Conservation (phyloP, 2,113 vertebrate genomes). For the Colistium nudipinnis region DNA sequence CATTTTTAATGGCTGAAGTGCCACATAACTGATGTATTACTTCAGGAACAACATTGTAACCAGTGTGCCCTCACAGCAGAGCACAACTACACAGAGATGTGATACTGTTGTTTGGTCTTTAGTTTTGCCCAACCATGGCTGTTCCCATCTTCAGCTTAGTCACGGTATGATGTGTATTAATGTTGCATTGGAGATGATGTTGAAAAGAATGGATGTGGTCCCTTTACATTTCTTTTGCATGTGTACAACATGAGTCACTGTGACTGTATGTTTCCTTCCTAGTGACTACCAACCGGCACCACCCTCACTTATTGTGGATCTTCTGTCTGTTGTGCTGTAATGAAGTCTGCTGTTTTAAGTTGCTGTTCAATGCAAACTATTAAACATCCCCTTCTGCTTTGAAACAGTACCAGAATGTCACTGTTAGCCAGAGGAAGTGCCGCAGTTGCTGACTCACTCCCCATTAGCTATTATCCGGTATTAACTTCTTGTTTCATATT, state of each 20-base stretch:
- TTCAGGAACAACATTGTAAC: background rate
- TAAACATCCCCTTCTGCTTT: background rate
- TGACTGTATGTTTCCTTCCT: background rate
- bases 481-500: constrained; percentile 39
- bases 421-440: constrained; percentile 37
- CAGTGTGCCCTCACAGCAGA: background rate
- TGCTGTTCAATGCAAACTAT: background rate
- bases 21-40: no score
- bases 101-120: background rate
- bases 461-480: background rate
- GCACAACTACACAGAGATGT: background rate
- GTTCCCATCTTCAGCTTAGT: background rate
- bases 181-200: background rate
- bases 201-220: background rate
- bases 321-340: background rate
- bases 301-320: background rate
- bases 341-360: background rate
- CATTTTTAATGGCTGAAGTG: no score
- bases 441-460: constrained; percentile 30
- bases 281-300: no score
- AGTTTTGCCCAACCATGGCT: background rate
- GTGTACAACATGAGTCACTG: background rate
- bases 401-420: background rate
- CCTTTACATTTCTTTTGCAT: background rate
- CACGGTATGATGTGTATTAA: background rate